These are phyloP conservation scores for Capreolus pygargus DNA, from an alignment of 2,113 vertebrate species.

Conservation along the genomic window DNA sequence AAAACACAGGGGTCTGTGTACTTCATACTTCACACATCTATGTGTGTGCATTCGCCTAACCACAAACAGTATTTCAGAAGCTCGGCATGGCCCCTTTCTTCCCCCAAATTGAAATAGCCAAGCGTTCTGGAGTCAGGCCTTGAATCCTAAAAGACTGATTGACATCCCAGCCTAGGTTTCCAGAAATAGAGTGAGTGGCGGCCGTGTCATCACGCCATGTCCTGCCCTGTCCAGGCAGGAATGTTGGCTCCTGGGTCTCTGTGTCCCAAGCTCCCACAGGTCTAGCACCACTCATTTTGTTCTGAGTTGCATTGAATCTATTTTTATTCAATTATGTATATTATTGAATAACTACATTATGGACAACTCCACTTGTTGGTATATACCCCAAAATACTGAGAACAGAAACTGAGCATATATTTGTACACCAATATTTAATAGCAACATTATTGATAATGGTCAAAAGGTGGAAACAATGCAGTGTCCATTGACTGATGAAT, in stretches of 20 bases:
- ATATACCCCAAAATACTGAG: neutral
- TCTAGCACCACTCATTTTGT: neutral
- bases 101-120: neutral
- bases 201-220: neutral
- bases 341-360: neutral
- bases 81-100: neutral
- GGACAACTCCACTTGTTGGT: neutral
- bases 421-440: neutral
- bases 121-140: neutral
- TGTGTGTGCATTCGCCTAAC: neutral
- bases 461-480: neutral
- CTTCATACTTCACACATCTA: neutral
- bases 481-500: neutral
- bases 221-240: neutral
- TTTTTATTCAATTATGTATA: neutral
- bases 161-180: neutral
- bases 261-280: neutral
- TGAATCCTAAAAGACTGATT: neutral
- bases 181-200: neutral
- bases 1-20: neutral
- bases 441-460: neutral
- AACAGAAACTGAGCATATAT: neutral
- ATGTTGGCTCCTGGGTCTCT: neutral
- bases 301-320: neutral
- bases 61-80: neutral